phyloP scores from a whole-genome alignment of 2,797 vertebrate species.

The Pseudocheirus occidentalis region DNA sequence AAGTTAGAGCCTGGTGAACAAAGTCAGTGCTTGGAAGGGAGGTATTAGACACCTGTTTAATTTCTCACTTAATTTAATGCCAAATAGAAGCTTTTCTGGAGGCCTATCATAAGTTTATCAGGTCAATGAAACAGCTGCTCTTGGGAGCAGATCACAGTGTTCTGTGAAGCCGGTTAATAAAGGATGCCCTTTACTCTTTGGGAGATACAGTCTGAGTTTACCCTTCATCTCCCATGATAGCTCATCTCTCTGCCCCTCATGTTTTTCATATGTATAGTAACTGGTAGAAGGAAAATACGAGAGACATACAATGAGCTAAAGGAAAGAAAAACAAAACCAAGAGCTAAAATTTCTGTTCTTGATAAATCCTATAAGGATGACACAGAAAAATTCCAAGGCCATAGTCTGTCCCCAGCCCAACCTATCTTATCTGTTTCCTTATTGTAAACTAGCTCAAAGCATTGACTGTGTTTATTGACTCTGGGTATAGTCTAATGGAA shows the following conservation, averaged over 20 bases:
- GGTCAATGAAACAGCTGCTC: neutral
- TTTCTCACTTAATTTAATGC: slow-evolving; percentile 36
- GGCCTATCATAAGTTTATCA: neutral
- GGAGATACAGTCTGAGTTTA: neutral
- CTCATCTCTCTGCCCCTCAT: neutral
- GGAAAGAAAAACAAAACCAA: neutral
- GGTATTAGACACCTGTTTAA: slow-evolving; percentile 21
- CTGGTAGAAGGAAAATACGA: neutral
- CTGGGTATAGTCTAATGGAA: neutral
- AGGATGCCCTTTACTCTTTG: slow-evolving; percentile 3
- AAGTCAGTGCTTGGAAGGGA: slow-evolving; percentile 29
- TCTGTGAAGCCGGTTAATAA: neutral
- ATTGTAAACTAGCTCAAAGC: neutral
- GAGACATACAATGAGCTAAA: neutral
- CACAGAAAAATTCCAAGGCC: neutral
- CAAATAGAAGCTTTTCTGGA: slow-evolving; percentile 36
- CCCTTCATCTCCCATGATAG: neutral
- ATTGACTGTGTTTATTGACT: neutral
- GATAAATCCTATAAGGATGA: neutral
- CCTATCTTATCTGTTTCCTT: neutral
- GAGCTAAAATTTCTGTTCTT: neutral
- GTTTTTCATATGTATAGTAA: slow-evolving; percentile 1
- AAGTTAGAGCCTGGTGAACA: slow-evolving; percentile 30
- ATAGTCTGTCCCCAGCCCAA: neutral
- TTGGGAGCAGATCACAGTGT: neutral